Percentiles rank a stretch among this genome's conserved stretches.
Evolutionary conservation across 1,140 invertebrate species (phyloP).

Genomic region (Batillaria attramentaria): DNA sequence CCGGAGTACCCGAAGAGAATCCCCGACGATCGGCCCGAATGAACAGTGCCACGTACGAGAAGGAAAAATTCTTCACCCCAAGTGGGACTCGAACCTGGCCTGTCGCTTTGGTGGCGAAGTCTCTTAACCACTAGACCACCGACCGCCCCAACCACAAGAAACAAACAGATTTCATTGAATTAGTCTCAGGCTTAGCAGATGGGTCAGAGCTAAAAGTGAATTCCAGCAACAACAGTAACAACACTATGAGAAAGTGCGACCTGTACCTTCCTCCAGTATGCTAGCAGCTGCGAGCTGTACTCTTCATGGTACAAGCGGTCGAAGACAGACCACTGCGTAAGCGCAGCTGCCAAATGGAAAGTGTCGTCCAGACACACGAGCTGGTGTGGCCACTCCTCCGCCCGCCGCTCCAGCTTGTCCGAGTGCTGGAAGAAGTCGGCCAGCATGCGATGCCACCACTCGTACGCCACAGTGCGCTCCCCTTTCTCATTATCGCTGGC

Average conservation of each 20-base stretch:
- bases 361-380: slow-evolving; percentile 64
- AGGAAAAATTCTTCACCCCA: too few species aligned
- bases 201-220: too few species aligned
- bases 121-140: too few species aligned
- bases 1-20: too few species aligned
- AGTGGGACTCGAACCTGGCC: too few species aligned
- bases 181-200: neutral
- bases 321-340: slow-evolving; percentile 68
- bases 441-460: slow-evolving; percentile 69
- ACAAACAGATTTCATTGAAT: neutral
- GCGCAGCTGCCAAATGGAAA: slow-evolving; percentile 56
- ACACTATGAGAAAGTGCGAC: neutral
- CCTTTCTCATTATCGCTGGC: slow-evolving; percentile 51
- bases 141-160: too few species aligned
- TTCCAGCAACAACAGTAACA: too few species aligned
- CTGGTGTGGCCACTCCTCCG: slow-evolving; percentile 69
- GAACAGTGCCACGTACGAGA: too few species aligned
- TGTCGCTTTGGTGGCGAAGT: too few species aligned
- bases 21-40: too few species aligned
- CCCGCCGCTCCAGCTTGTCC: slow-evolving; percentile 58
- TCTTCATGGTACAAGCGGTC: slow-evolving; percentile 68
- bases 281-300: slow-evolving; percentile 64
- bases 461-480: slow-evolving; percentile 55
- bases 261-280: slow-evolving; percentile 69
- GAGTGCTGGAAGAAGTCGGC: slow-evolving; percentile 62